A percentile compares a stretch with the other conserved stretches of the same genome.
Conservation (phyloP, 2,797 vertebrate species). For the Lagodon rhomboides region DNA sequence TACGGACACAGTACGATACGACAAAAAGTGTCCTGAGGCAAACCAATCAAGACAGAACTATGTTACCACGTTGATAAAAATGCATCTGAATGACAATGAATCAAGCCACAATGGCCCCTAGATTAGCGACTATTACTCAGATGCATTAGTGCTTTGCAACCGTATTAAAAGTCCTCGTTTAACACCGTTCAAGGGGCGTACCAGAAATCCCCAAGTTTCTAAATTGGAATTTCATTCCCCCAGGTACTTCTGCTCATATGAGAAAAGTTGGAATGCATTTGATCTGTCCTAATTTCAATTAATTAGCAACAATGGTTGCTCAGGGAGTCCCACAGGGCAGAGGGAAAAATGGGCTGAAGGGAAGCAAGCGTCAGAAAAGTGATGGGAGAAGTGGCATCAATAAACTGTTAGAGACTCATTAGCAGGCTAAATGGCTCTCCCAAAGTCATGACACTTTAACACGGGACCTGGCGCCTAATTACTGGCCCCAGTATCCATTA, state of each 20-base stretch:
- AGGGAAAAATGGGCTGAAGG: slow-evolving; percentile 82
- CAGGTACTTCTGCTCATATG: slow-evolving; percentile 88
- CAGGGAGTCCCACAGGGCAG: slow-evolving; percentile 86
- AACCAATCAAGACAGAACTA: slow-evolving; percentile 66
- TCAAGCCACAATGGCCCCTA: slow-evolving; percentile 82
- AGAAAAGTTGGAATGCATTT: slow-evolving; percentile 90
- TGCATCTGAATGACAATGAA: slow-evolving; percentile 73
- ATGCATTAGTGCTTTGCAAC: slow-evolving; percentile 77
- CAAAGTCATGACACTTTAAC: slow-evolving; percentile 88
- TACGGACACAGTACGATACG: slow-evolving; percentile 34
- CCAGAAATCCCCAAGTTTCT: slow-evolving; percentile 89
- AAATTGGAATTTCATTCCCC: slow-evolving; percentile 90
- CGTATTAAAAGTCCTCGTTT: slow-evolving; percentile 85
- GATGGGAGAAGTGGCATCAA: slow-evolving; percentile 88
- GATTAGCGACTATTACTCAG: slow-evolving; percentile 84
- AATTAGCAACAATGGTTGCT: slow-evolving; percentile 90
- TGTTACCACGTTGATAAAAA: slow-evolving; percentile 58
- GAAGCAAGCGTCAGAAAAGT: slow-evolving; percentile 84
- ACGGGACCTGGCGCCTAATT: slow-evolving; percentile 86
- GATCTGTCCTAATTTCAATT: slow-evolving; percentile 92
- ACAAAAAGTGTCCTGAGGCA: slow-evolving; percentile 60
- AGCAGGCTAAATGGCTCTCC: slow-evolving; percentile 87
- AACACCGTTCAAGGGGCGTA: slow-evolving; percentile 84
- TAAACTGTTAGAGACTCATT: slow-evolving; percentile 90
- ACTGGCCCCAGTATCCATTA: slow-evolving; percentile 89